Percentiles rank a stretch among this genome's conserved stretches.
Conservation (phyloP, 2,113 vertebrate species). For the Deroptyus accipitrinus region DNA sequence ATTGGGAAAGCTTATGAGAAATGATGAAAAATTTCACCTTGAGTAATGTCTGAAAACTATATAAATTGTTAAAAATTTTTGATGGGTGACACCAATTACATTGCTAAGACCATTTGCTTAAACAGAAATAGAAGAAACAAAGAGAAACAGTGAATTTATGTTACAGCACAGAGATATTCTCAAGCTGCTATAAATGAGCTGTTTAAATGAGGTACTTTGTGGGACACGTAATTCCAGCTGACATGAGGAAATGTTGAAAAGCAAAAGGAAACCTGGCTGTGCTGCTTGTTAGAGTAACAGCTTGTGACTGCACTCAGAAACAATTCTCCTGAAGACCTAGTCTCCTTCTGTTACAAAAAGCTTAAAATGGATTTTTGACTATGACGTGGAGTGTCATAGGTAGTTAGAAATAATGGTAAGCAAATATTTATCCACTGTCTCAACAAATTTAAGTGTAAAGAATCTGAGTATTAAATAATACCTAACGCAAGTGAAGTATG, state of each 20-base stretch:
- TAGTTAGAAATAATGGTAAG: not conserved
- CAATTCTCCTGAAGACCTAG: not conserved
- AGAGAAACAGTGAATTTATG: not conserved
- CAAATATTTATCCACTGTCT: not conserved
- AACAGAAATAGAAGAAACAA: not conserved
- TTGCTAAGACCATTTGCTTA: not conserved
- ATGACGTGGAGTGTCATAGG: not conserved
- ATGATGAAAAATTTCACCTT: not conserved
- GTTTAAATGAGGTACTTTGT: not conserved
- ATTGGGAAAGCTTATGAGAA: not conserved
- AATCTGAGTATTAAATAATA: not conserved
- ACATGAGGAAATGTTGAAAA: not conserved
- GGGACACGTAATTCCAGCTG: not conserved
- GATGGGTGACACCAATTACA: not conserved
- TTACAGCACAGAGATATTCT: not conserved
- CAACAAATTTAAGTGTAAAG: not conserved
- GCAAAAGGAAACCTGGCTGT: not conserved
- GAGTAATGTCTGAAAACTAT: not conserved
- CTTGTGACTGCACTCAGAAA: not conserved
- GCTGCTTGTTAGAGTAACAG: constrained; percentile 8
- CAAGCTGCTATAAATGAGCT: not conserved
- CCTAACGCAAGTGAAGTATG: rapidly evolving
- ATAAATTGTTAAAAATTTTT: not conserved
- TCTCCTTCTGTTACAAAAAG: not conserved
- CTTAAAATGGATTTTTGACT: rapidly evolving